These are phyloP conservation scores for Spizella passerina DNA, from an alignment of 2,797 vertebrate species.

Conservation along the genomic window DNA sequence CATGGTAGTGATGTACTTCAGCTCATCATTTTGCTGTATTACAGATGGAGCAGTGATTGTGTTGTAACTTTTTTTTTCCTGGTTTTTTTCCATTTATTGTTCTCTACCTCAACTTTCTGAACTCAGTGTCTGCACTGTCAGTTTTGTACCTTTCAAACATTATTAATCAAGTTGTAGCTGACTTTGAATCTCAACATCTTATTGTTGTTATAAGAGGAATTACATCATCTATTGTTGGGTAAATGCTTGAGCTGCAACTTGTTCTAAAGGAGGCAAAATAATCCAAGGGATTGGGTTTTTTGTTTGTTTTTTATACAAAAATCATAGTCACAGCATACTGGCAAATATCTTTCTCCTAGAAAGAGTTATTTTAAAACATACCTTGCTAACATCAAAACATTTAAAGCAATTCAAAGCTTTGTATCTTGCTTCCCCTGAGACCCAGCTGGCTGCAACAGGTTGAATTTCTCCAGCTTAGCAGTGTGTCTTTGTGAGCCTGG, in stretches of 20 bases:
- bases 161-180: background rate
- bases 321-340: background rate
- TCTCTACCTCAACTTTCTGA: background rate
- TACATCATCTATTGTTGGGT: background rate
- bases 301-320: background rate
- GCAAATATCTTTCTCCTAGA: background rate
- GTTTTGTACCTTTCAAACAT: background rate
- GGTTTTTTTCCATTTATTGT: background rate
- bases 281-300: background rate
- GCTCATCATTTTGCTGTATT: background rate
- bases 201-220: background rate
- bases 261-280: background rate
- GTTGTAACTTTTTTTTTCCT: background rate
- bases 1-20: background rate
- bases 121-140: background rate
- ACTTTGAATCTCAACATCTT: background rate
- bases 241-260: background rate
- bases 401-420: background rate
- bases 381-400: background rate
- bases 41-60: background rate
- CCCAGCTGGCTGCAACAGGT: background rate
- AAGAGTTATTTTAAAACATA: background rate
- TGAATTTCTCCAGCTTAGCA: background rate
- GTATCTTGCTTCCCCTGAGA: background rate
- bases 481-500: background rate